Percentiles rank a stretch among this genome's conserved stretches.
Conservation (phyloP, 2,888 invertebrate genomes). For the Bellardia pandia region DNA sequence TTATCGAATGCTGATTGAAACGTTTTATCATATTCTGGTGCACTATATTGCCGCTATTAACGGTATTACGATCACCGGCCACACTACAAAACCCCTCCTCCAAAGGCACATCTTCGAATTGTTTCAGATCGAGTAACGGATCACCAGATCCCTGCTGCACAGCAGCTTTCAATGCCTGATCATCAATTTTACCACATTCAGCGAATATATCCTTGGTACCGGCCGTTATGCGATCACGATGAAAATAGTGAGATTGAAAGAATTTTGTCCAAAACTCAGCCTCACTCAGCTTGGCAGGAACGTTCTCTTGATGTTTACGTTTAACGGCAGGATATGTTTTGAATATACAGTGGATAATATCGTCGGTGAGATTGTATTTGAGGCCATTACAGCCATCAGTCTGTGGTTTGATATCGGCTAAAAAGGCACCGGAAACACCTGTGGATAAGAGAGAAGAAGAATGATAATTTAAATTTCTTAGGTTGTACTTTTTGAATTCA, state of each 20-base stretch:
- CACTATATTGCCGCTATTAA: conserved; percentile 87
- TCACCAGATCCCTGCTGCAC: conserved; percentile 92
- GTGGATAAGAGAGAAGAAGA: not conserved
- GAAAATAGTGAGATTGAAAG: conserved; percentile 99
- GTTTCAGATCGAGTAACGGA: conserved; percentile 92
- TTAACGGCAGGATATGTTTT: conserved; percentile 99
- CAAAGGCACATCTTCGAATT: conserved; percentile 88
- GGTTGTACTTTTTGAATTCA: no score
- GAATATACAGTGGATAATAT: conserved; percentile 99
- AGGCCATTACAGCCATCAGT: conserved; percentile 98
- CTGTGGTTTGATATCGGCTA: conserved; percentile 98
- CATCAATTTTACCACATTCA: conserved; percentile 98
- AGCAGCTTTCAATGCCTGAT: conserved; percentile 90
- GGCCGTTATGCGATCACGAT: conserved; percentile 95
- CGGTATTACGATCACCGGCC: conserved; percentile 81
- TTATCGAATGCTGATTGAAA: conserved; percentile 99
- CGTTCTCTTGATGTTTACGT: conserved; percentile 97
- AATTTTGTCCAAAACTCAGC: conserved; percentile 99
- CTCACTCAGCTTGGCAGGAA: conserved; percentile 97
- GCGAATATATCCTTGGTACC: conserved; percentile 98
- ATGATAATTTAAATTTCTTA: not conserved
- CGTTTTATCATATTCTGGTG: conserved; percentile 97
- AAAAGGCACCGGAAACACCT: conserved; percentile 90
- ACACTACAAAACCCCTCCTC: conserved; percentile 88
- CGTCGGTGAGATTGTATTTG: conserved; percentile 98